Conservation (phyloP, 2,888 invertebrate genomes). For the Trichogramma evanescens region DNA sequence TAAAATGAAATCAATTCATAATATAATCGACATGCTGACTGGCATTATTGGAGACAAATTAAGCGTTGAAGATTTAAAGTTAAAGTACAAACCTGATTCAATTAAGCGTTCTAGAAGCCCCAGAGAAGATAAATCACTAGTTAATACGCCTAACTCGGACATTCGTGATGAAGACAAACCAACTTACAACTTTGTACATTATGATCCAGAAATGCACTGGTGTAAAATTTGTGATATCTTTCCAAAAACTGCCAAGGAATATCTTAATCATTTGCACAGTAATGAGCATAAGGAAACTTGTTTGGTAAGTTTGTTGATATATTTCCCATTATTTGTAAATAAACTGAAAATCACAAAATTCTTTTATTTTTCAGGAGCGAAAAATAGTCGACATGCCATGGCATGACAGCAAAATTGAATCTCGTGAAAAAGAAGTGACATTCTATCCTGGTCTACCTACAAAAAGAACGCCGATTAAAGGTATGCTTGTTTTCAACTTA, state of each 20-base stretch:
- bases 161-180: conserved; percentile 40
- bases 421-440: conserved; percentile 59
- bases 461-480: conserved; percentile 76
- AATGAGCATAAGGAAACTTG: conserved; percentile 63
- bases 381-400: conserved; percentile 67
- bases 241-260: conserved; percentile 79
- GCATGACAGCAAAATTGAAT: conserved; percentile 58
- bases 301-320: conserved; percentile 34
- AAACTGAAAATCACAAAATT: background rate
- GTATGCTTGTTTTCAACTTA: conserved; percentile 45
- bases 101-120: conserved; percentile 39
- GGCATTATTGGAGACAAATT: conserved; percentile 73
- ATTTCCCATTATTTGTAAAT: no score
- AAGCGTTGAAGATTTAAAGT: conserved; percentile 45
- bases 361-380: conserved; percentile 46
- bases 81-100: conserved; percentile 39
- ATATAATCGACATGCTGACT: conserved; percentile 81
- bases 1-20: conserved; percentile 75
- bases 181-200: conserved; percentile 73
- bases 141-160: conserved; percentile 33
- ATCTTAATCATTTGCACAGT: conserved; percentile 75
- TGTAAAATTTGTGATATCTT: conserved; percentile 80
- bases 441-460: conserved; percentile 63
- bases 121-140: conserved; percentile 35
- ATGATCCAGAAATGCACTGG: conserved; percentile 88